These are phyloP conservation scores for Microcebus tavaratra DNA, from an alignment of 2,113 vertebrate genomes.

Conservation along the genomic window DNA sequence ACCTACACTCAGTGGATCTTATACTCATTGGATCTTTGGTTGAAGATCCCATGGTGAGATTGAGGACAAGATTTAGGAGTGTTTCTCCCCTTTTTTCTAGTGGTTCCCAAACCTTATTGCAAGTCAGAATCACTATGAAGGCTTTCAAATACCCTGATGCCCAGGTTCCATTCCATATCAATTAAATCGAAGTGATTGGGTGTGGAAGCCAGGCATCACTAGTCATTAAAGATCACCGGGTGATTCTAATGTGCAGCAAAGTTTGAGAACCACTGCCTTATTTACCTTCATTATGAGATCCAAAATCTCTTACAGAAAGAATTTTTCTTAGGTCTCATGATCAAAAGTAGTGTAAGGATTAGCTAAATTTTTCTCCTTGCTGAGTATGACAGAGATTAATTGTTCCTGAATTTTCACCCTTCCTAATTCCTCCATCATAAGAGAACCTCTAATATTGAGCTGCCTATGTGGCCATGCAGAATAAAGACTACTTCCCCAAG, in stretches of 20 bases:
- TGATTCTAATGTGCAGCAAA: neutral
- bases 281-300: neutral
- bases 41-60: neutral
- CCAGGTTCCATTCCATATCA: neutral
- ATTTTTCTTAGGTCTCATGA: neutral
- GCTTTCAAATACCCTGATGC: neutral
- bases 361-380: neutral
- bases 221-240: neutral
- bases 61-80: neutral
- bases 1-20: neutral
- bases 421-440: neutral
- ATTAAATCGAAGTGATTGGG: neutral
- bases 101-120: neutral
- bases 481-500: neutral
- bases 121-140: neutral
- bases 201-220: neutral
- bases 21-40: neutral
- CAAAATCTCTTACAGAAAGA: constrained; percentile 15
- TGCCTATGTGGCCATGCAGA: neutral
- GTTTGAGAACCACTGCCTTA: neutral
- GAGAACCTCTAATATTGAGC: neutral
- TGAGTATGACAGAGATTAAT: neutral
- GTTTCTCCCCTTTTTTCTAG: neutral
- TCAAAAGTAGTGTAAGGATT: neutral
- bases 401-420: neutral